Evolutionary conservation across 2,888 invertebrate species (phyloP), one percentile per base, ranked within the genome.

Genomic region (Drosophila pullipes): DNA sequence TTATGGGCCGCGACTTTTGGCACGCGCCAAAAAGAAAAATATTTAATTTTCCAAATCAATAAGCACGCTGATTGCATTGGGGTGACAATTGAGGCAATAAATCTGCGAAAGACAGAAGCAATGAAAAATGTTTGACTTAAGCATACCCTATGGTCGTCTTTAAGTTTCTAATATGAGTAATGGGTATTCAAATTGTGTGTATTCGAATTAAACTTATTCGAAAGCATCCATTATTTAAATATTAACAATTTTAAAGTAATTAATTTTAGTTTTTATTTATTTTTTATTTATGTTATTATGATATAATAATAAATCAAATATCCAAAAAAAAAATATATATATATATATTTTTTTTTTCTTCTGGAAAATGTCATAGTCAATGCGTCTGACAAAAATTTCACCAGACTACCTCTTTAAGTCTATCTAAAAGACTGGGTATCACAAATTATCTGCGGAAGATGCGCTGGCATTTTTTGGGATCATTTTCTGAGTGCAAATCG

Each of bases 41-140:
- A 91, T 88, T 88, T 88, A 88, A 88, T 88, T 88, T 88, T 88
- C 87, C 87, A 88, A 91, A 82, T 91, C 87, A 88, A 88, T 88
- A 88, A 84, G 73, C 91, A 88, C 90, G 85, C 91, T 88, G 87
- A 88, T 88, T 88, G 87, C 91, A 89, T 84, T 91, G 76, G 75
- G 85, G 82, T 62, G 83, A 81, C 86, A 85, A 85, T 90, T 90
- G 85, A 65, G 82, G 79, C 86, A 89, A 90, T 90, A 85, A 85
- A 88, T 85, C 83, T 83, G 69, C 49, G 66, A 70, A 81, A 67
- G 70, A 53, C 33, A n/a, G 69, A 68, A 62, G 25, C 49, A 61
- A 30, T 49, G 6, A 18, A 10, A 35, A 16, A 11, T 55, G 31
- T 2, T n/a, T 30, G 50, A 49, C 58, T 22, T 2, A 6, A 2